Percentiles rank a stretch among this genome's conserved stretches.
phyloP scores from a whole-genome alignment of 2,888 invertebrate genomes.

The Helobdella robusta region DNA sequence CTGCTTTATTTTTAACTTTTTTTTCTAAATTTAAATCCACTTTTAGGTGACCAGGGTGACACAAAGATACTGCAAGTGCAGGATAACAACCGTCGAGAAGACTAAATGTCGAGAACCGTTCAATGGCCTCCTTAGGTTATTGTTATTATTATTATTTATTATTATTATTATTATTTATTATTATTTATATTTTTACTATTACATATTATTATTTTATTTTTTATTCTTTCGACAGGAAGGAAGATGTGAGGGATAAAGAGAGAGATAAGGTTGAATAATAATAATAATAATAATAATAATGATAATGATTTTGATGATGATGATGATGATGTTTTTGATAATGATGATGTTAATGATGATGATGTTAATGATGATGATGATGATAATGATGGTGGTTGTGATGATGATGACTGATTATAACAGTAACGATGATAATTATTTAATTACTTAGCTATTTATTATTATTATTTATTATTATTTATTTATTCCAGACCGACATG shows the following conservation, averaged over 20 bases:
- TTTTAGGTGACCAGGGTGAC: slow-evolving; percentile 4
- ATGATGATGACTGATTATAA: too few relatives aligned
- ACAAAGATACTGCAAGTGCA: slow-evolving; percentile 12
- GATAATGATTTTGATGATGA: too few relatives aligned
- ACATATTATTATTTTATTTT: too few relatives aligned
- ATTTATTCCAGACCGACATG: not conserved
- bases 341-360: too few relatives aligned
- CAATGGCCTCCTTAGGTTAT: slow-evolving; percentile 8
- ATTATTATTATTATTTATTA: not conserved
- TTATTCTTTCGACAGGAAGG: not conserved
- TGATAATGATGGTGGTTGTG: too few relatives aligned
- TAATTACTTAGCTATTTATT: not conserved
- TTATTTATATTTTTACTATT: too few relatives aligned
- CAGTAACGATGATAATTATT: not conserved
- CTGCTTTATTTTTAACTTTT: too few relatives aligned
- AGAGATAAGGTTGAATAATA: too few relatives aligned
- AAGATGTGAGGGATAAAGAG: slow-evolving; percentile 9
- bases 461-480: not conserved
- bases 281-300: not conserved
- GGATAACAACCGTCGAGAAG: not conserved
- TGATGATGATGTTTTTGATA: too few relatives aligned
- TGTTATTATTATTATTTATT: not conserved
- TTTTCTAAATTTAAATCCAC: not conserved
- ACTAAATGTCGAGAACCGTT: not conserved
- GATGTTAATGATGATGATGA: too few relatives aligned